Percentiles rank a stretch among this genome's conserved stretches.
Evolutionary conservation across 1,140 invertebrate genomes (phyloP).

Genomic region (Heliconius hermathena): DNA sequence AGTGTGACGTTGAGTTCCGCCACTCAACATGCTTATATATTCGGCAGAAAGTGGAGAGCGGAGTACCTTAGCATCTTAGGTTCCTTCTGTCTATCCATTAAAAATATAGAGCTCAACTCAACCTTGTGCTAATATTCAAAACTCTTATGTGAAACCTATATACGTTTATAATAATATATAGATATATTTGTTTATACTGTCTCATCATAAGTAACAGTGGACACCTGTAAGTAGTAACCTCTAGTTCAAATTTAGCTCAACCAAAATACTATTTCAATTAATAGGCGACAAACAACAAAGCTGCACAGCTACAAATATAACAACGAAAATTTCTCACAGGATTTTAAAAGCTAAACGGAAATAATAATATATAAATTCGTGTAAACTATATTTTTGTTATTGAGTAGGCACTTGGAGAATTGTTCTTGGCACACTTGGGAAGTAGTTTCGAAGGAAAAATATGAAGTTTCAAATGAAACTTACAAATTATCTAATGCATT

Average conservation of each 20-base stretch:
- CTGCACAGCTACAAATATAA: conserved; percentile 29
- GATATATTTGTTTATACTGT: conserved; percentile 23
- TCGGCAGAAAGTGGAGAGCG: no score
- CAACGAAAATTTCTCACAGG: conserved; percentile 13
- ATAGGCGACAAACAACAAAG: conserved; percentile 40
- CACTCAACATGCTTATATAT: no score
- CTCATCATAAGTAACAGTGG: conserved; percentile 29
- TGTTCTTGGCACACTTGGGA: conserved; percentile 27
- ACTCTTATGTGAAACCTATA: neutral
- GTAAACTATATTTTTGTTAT: conserved; percentile 18
- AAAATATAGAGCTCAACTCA: neutral
- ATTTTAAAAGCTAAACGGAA: conserved; percentile 28
- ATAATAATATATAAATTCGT: conserved; percentile 31
- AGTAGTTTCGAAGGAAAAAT: conserved; percentile 11
- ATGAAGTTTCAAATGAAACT: conserved; percentile 25
- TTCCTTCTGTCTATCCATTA: no score
- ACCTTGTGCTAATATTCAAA: neutral
- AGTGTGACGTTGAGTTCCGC: no score
- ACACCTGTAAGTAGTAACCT: conserved; percentile 47
- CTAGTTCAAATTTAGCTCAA: conserved; percentile 41
- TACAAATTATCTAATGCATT: conserved; percentile 29
- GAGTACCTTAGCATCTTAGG: no score
- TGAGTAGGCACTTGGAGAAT: neutral
- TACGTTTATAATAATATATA: neutral
- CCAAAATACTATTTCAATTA: conserved; percentile 45